Conservation (phyloP, 2,797 vertebrate species). For the Gallirallus australis region DNA sequence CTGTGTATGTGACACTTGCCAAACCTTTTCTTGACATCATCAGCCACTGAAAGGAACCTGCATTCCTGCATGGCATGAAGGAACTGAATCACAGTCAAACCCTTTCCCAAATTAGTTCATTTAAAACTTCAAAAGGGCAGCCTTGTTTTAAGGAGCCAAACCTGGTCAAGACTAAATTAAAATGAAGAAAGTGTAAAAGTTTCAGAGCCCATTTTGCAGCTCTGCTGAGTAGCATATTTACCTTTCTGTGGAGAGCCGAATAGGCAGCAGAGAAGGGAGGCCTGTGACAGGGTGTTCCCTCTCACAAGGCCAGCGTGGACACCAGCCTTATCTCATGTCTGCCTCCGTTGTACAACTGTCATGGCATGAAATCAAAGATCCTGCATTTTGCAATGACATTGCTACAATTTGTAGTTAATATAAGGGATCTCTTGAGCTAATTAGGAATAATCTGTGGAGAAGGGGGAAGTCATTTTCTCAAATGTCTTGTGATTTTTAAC, state of each 20-base stretch:
- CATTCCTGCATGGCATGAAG: not conserved
- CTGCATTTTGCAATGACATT: not conserved
- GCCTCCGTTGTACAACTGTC: not conserved
- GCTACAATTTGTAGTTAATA: not conserved
- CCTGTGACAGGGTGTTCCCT: not conserved
- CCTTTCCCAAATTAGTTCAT: not conserved
- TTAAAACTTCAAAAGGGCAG: not conserved
- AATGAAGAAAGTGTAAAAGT: not conserved
- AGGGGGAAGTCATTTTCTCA: not conserved
- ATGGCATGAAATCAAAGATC: not conserved
- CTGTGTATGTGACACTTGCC: not conserved
- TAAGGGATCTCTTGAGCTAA: not conserved
- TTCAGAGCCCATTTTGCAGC: not conserved
- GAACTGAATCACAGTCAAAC: not conserved
- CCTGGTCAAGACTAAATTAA: not conserved
- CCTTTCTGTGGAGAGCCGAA: not conserved
- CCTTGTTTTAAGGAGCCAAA: not conserved
- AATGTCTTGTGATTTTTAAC: not conserved
- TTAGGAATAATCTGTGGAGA: not conserved
- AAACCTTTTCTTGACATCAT: not conserved
- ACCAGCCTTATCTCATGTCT: not conserved
- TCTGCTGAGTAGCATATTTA: not conserved
- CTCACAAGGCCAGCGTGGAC: fast-evolving
- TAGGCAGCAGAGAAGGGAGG: not conserved
- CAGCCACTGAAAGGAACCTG: not conserved